Percentiles rank a stretch among this genome's conserved stretches.
Conservation (phyloP, 1,140 invertebrate species). For the Arion vulgaris region DNA sequence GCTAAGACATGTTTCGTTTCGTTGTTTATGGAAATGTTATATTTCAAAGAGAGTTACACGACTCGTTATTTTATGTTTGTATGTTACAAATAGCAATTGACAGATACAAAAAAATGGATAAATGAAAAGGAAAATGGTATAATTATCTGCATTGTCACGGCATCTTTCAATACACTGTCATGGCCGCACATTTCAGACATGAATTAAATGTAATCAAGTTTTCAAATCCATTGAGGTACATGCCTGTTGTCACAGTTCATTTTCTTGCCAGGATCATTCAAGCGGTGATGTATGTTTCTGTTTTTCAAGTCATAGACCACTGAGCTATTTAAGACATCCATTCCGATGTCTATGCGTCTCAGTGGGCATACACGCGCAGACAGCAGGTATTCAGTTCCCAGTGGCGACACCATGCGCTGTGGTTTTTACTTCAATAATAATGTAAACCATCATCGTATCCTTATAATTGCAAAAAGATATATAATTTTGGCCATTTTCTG, state of each 20-base stretch:
- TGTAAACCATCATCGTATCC: neutral
- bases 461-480: neutral
- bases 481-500: slow-evolving; percentile 1
- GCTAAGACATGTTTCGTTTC: no score
- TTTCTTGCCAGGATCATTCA: neutral
- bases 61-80: no score
- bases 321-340: neutral
- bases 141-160: neutral
- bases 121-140: no score
- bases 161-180: neutral
- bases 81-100: no score
- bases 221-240: neutral
- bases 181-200: neutral
- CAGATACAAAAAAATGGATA: no score
- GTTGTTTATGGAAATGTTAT: no score
- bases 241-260: neutral
- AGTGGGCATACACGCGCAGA: neutral
- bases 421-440: neutral
- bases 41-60: no score
- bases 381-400: neutral
- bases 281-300: neutral
- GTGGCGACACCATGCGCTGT: neutral
- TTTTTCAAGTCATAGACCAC: neutral
- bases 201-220: neutral
- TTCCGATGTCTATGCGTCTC: neutral